phyloP scores from a whole-genome alignment of 2,113 vertebrate genomes.

The Galemys pyrenaicus region DNA sequence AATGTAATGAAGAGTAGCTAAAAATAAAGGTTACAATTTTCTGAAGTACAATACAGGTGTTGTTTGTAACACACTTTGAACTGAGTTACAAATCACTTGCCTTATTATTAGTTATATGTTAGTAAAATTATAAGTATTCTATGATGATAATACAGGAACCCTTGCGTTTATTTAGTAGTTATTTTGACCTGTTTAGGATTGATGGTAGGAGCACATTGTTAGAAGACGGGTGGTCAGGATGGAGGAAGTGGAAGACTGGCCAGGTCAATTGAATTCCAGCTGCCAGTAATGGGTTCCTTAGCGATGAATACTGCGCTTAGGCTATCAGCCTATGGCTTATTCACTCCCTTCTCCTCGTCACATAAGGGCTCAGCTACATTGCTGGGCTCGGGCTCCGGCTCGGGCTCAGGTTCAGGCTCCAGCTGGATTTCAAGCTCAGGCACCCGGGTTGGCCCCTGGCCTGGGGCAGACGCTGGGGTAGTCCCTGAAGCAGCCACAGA shows the following conservation, averaged over 20 bases:
- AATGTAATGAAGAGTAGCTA: neutral
- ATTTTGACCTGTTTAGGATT: conserved; percentile 39
- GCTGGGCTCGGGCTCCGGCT: neutral
- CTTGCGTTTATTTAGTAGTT: conserved; percentile 43
- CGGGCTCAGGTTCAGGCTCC: neutral
- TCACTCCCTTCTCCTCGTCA: conserved; percentile 9
- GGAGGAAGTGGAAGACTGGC: neutral
- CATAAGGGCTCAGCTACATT: neutral
- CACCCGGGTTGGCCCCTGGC: neutral
- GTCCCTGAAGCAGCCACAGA: neutral
- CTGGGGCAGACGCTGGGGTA: neutral
- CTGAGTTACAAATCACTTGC: conserved; percentile 40
- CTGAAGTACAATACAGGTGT: neutral
- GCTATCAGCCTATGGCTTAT: conserved; percentile 20
- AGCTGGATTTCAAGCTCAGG: neutral
- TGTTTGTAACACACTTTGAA: conserved; percentile 35
- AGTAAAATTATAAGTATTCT: conserved; percentile 44
- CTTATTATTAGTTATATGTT: conserved; percentile 39
- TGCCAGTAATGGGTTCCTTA: conserved; percentile 20
- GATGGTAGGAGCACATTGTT: conserved; percentile 22
- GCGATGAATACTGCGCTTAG: neutral
- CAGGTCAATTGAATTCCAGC: conserved; percentile 51
- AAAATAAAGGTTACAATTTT: conserved; percentile 46
- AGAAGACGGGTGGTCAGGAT: conserved; percentile 22
- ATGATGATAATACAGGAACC: conserved; percentile 29